Evolutionary conservation across 2,113 vertebrate genomes (phyloP), one percentile per base, ranked within the genome.

Genomic region (Stomatorhinus ivindoensis): DNA sequence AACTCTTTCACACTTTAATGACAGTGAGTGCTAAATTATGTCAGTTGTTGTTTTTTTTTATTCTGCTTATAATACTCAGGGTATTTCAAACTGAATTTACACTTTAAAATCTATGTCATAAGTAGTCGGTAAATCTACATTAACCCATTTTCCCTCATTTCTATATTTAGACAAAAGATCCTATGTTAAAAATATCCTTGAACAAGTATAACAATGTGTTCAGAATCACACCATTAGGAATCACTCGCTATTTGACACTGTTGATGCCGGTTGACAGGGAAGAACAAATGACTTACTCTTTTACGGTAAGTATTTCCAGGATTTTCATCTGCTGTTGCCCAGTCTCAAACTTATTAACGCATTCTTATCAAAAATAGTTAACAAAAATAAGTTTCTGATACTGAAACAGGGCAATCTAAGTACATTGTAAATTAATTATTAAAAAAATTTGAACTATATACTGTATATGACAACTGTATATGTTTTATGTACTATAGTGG

Each of bases 261-360:
- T 95, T 97, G 90, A 97, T 97, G 88, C 97, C 98, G 0, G 95
- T 99, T 87, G 98, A 99, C 95, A 96, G 98, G 91, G 98, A 99
- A 92, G 94, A 94, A 3, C 97, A 98, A 90, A 96, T 98, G 88
- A 95, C 95, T 46, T 99, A 99, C 87, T 96, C 94, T 9, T 99
- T 99, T 91, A 97, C 94, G 90, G 98, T 99, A 95, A 96, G 95
- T 69, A 47, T 46, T 46, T 86, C n/a, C 17, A 5, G n/a, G 3
- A 69, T 69, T 69, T 69, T 13, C n/a, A 69, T 31, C 10, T 69
- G n/a, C 8, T 87, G 31, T 58, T 82, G 4, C 76, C 31, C 35
- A 19, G 13, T 44, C 17, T 39, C 76, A 4, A 44, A 19, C 31
- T 31, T 73, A 6, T 76, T 55, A 55, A 6, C 5, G 21, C 55